Evolutionary conservation across 2,113 vertebrate species (phyloP), one percentile per base, ranked within the genome.

Genomic region (Nanger granti): DNA sequence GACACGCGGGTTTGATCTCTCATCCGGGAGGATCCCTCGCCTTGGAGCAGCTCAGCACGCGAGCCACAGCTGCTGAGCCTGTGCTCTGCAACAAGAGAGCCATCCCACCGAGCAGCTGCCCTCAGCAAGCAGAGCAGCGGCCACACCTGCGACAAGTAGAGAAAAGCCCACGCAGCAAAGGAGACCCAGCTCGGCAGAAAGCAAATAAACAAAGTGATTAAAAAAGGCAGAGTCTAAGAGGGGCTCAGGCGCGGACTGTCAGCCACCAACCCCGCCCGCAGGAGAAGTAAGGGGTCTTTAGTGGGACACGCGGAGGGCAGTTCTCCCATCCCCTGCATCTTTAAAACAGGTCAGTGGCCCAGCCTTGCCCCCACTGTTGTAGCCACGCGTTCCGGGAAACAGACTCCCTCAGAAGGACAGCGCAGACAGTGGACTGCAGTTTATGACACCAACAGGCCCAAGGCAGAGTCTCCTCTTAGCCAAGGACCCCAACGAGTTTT

Each of bases 71-170:
- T 14, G 37, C 0, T 0, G 37, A 37, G 37, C 11, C 73, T 4
- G 37, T 3, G 22, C 6, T 12, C 20, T 1, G 10, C 9, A 7
- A 0, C 37, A 41, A 3, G 3, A 26, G 69, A 7, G 0, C 3
- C n/a, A 3, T 7, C 69, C n/a, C 22, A 0, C 1, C 12, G 37
- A 13, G 69, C 5, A 76, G 69, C 69, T 41, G 37, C 37, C 0
- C 9, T 2, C 34, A 4, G 69, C 69, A 76, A 2, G 4, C n/a
- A 3, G 69, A 24, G 20, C 2, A 5, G 66, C 66, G 0, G 34
- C 8, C 66, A 1, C 66, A 0, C 34, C 10, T 0, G 4, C 0
- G 7, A 2, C 66, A 5, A 0, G 10, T 0, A 7, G 37, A 22
- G 69, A 2, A 41, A 37, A 76, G 37, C 22, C 20, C 17, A 0